These are phyloP conservation scores for Xylota sylvarum DNA, from an alignment of 2,888 invertebrate species.

Conservation along the genomic window DNA sequence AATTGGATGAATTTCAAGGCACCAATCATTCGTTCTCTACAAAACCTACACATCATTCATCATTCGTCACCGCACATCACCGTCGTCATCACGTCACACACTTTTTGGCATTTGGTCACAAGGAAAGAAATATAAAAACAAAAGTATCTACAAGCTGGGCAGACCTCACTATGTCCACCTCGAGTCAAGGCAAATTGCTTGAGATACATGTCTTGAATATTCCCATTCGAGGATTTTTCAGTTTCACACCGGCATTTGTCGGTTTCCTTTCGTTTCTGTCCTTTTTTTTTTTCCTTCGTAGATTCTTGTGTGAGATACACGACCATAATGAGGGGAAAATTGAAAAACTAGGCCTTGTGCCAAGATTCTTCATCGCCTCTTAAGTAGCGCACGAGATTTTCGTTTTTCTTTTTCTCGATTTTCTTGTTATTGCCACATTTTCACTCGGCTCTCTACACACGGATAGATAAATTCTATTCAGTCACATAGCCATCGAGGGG, in stretches of 20 bases:
- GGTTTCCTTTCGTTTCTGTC: neutral
- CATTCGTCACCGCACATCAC: conserved; percentile 40
- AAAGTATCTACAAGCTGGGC: conserved; percentile 12
- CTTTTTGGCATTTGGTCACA: conserved; percentile 41
- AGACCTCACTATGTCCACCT: conserved; percentile 20
- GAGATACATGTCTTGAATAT: neutral
- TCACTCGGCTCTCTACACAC: neutral
- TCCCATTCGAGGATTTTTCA: conserved; percentile 43
- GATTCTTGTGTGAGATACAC: conserved; percentile 25
- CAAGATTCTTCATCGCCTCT: conserved; percentile 46
- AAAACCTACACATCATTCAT: conserved; percentile 44
- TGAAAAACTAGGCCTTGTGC: conserved; percentile 56
- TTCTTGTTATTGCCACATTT: conserved; percentile 3
- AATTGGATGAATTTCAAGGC: conserved; percentile 60
- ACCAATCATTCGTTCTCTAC: conserved; percentile 24
- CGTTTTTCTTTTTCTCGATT: neutral
- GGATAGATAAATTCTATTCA: conserved; percentile 32
- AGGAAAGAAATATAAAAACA: neutral
- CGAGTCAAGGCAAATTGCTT: conserved; percentile 41
- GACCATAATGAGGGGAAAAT: conserved; percentile 47
- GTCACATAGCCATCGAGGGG: conserved; percentile 1
- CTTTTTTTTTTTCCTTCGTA: neutral
- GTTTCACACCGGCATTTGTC: conserved; percentile 9
- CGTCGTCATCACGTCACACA: conserved; percentile 37
- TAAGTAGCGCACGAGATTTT: conserved; percentile 26